These are phyloP conservation scores for Arctocebus calabarensis DNA, from an alignment of 2,797 vertebrate genomes.

Conservation along the genomic window DNA sequence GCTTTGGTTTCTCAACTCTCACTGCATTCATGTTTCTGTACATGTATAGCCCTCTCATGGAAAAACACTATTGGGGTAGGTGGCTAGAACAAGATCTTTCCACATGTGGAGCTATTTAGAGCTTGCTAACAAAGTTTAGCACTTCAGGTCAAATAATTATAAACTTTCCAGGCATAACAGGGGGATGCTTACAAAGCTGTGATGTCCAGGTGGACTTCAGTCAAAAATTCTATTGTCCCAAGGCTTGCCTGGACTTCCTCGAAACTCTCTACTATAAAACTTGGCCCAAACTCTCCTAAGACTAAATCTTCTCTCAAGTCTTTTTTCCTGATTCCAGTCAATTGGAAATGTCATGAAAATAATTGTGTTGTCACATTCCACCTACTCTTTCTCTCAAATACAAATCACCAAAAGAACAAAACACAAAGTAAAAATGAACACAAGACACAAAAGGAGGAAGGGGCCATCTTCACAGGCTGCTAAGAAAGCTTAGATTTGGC, in stretches of 20 bases:
- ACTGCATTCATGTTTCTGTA: background rate
- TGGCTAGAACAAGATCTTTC: background rate
- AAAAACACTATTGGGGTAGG: background rate
- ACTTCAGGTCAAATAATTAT: background rate
- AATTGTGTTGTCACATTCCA: background rate
- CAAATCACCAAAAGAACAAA: constrained; percentile 24
- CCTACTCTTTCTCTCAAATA: background rate
- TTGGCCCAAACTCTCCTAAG: background rate
- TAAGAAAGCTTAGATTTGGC: background rate
- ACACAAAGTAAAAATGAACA: background rate
- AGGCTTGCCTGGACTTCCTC: background rate
- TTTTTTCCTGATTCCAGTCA: constrained; percentile 37
- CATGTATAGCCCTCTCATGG: background rate
- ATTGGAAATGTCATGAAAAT: constrained; percentile 68
- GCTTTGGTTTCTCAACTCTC: background rate
- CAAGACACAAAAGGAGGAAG: background rate
- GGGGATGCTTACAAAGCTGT: background rate
- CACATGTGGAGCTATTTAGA: background rate
- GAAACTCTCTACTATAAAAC: background rate
- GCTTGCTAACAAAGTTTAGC: background rate
- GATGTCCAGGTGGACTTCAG: background rate
- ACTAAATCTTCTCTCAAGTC: background rate
- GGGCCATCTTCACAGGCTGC: background rate
- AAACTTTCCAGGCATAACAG: background rate
- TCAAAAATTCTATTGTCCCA: constrained; percentile 21